A percentile compares a stretch with the other conserved stretches of the same genome.
phyloP scores from a whole-genome alignment of 2,888 invertebrate species.

The Boloria selene region DNA sequence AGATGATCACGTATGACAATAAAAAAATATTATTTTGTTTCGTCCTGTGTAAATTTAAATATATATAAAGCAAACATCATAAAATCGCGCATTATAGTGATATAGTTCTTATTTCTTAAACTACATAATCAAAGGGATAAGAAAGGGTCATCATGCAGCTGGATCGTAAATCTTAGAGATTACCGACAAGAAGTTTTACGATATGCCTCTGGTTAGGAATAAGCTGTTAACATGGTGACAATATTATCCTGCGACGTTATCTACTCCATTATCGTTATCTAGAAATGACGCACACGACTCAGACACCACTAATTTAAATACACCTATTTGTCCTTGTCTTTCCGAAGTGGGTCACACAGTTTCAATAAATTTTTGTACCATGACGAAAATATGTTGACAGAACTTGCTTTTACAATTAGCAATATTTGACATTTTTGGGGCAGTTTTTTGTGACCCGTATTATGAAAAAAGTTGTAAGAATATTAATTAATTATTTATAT shows the following conservation, averaged over 20 bases:
- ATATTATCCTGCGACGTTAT: constrained; percentile 45
- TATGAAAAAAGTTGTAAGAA: too few relatives aligned
- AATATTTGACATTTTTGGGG: too few relatives aligned
- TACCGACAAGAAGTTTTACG: constrained; percentile 15
- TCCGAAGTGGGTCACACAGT: constrained; percentile 30
- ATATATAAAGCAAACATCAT: too few relatives aligned
- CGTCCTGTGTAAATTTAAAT: too few relatives aligned
- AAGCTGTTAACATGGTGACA: constrained; percentile 43
- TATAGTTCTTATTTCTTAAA: neutral
- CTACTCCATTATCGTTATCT: constrained; percentile 52
- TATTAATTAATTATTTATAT: too few relatives aligned
- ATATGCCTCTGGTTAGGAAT: constrained; percentile 19
- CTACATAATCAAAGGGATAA: neutral
- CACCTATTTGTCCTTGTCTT: constrained; percentile 31
- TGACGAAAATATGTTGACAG: too few relatives aligned
- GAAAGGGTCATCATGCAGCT: constrained; percentile 1
- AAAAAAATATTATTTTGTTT: too few relatives aligned
- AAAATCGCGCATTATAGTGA: too few relatives aligned
- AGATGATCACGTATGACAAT: too few relatives aligned
- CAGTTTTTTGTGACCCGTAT: too few relatives aligned
- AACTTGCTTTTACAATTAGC: too few relatives aligned
- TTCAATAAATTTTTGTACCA: constrained; percentile 2
- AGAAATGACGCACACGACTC: constrained; percentile 49
- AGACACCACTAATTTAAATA: constrained; percentile 43
- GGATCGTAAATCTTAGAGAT: constrained; percentile 22